A percentile compares a stretch with the other conserved stretches of the same genome.
Evolutionary conservation across 2,113 vertebrate species (phyloP).

Genomic region (Anarhynchus alexandrinus): DNA sequence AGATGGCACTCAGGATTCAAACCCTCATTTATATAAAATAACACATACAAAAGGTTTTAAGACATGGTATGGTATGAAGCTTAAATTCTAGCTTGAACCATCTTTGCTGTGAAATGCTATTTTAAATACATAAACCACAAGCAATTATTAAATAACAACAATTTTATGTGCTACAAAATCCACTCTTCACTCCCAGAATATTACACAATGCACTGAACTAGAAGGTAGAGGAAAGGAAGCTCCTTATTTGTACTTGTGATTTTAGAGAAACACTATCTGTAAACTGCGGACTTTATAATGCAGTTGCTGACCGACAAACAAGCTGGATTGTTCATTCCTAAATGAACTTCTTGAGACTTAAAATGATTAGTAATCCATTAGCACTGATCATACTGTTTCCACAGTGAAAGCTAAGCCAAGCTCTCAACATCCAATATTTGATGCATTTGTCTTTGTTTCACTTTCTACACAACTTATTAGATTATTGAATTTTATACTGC

Average conservation of each 20-base stretch:
- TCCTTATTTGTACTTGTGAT: background rate
- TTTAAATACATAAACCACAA: constrained; percentile 5
- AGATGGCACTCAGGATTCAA: constrained; percentile 56
- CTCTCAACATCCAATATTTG: background rate
- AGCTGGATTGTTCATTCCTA: background rate
- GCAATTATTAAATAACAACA: background rate
- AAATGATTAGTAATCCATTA: background rate
- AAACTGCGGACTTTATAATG: background rate
- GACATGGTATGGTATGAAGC: background rate
- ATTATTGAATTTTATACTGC: background rate
- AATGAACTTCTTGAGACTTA: background rate
- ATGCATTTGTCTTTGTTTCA: background rate
- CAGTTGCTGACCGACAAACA: background rate
- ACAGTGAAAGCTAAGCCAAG: background rate
- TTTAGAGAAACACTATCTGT: background rate
- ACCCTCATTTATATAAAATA: constrained; percentile 44
- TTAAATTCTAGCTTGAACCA: constrained; percentile 31
- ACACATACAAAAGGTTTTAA: constrained; percentile 45
- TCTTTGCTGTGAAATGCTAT: constrained; percentile 50
- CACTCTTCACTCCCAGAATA: background rate
- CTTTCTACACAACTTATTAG: background rate
- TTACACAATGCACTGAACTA: background rate
- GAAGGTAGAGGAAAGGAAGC: background rate
- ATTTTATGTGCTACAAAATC: background rate
- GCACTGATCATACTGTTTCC: background rate